Base-by-base conservation (phyloP, 1,140 invertebrate species). In the Sesamia nonagrioides region DNA sequence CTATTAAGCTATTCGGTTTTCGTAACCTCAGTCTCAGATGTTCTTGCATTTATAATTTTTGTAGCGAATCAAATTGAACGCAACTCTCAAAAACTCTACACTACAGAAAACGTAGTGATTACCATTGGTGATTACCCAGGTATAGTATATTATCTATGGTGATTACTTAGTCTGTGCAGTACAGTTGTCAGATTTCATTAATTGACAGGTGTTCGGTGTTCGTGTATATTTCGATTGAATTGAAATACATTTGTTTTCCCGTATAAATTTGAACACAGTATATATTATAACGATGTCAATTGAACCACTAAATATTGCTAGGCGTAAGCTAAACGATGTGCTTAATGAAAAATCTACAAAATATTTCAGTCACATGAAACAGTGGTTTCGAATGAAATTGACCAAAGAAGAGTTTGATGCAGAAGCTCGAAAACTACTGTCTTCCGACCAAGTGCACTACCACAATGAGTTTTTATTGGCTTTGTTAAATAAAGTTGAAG, bases 401-500 rank as follows among this genome's bases (percentile, higher is more conserved):
- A 96, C 97, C 0, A 98, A 98, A 91, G 97, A 98, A 91, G 97
- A 98, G 82, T 98, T 98, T 93, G 97, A 98, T 88, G 87, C 91
- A 2, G 97, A 97, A 93, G 97, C 97, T 6, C 95, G 97, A 45
- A 96, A 96, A 88, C 93, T 98, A 1, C 94, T 98, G 79, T 95
- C 94, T 7, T 88, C 95, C 3, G 96, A 97, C 58, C 96, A 97
- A 91, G 96, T 98, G 45, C 97, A 97, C 91, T 95, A 97, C 33
- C 98, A 98, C 88, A 98, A 98, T 95, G 96, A 98, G 84, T 98
- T 98, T 89, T 93, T 98, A 6, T 88, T 98, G 8, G 97, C 97
- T 9, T 95, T 98, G 56, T 95, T 98, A 9, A 97, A 97, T 80
- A 98, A 94, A 86, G 92, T 98, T 15, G 97, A 97, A 87, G 96